Base-by-base conservation (phyloP, 2,888 invertebrate species). In the Argynnis bischoffii region DNA sequence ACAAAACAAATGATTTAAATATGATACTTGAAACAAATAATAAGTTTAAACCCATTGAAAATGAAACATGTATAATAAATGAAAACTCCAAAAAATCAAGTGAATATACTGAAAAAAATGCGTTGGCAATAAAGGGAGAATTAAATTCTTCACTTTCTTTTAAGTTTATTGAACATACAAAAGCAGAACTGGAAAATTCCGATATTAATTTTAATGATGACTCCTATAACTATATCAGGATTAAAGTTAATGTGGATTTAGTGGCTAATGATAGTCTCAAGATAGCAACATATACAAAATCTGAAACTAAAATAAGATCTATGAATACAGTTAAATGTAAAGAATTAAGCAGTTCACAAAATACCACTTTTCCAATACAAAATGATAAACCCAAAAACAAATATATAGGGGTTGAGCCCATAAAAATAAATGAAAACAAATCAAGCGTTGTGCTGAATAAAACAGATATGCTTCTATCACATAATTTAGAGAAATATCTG, bases 401-500 rank as follows among this genome's bases (percentile, higher is more conserved):
- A 3, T 26, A 26, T 26, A 11, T 26, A 26, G 47, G 21, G 4
- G 11, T 47, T 57, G 21, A 57, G n/a, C 21, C 14, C n/a, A n/a
- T 21, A n/a, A 47, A 14, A 15, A 8, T 4, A 6, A 18, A 14
- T 41, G 35, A 46, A 57, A 46, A 6, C 15, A 57, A 21, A 21
- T 3, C 14, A 66, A 50, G 48, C 15, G 35, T 41, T 47, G 11
- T 65, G 14, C n/a, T 6, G 50, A 35, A 8, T 6, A 61, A 54
- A 55, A 6, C 14, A 13, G 64, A 69, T 47, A n/a, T 48, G 16
- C 15, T 13, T 31, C 8, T 60, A 18, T 18, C 60, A 63, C 61
- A 41, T 35, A 59, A 66, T 50, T 60, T 82, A 57, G 76, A 81
- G 74, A 31, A 59, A 21, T 71, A 63, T 63, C 73, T 84, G 71